Base-by-base conservation (phyloP, 1,140 invertebrate genomes). In the Arctopsyche grandis region DNA sequence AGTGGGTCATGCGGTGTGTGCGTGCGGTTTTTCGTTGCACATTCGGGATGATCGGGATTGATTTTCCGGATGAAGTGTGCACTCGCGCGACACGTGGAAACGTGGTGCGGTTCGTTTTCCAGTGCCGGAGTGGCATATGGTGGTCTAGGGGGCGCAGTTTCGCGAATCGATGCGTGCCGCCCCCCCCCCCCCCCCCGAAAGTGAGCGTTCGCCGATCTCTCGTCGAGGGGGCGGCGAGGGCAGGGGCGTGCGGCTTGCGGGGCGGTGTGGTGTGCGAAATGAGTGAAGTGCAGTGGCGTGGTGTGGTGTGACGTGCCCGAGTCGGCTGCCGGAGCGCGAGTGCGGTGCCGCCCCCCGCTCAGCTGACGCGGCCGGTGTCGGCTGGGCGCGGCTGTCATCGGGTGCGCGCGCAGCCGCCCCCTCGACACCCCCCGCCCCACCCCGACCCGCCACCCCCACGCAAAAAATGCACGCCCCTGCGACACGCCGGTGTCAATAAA, bases 361-460 rank as follows among this genome's bases (percentile, higher is more conserved):
- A 76, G 75, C 75, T 76, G 75, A 69, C 58, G 74, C 58, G 48
- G 48, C 38, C 60, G 73, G 48, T 12, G 73, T 38, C 22, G 10
- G 75, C 24, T 63, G 75, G 56, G 75, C 58, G 75, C 24, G 56
- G 75, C 75, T 63, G 60, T 76, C 75, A 66, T n/a, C 56, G 26
- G 12, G 5, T 16, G 75, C 75, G 16, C n/a, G 75, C 43, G 43
- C 43, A 73, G 7, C 1, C 52, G 71, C 71, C 16, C 24, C 44
- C 58, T 22, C 4, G 21, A n/a, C 75, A 14, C 58, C 58, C n/a
- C 14, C 0, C 19, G 26, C 29, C 29, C n/a, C 24, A 7, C n/a
- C 1, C 56, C 75, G 56, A 56, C 0, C 5, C n/a, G 16, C 14
- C 69, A 7, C 29, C 69, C 29, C 58, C 24, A 46, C 3, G 16